Conservation (phyloP, 2,888 invertebrate genomes). For the Philhelius pedissequus region DNA sequence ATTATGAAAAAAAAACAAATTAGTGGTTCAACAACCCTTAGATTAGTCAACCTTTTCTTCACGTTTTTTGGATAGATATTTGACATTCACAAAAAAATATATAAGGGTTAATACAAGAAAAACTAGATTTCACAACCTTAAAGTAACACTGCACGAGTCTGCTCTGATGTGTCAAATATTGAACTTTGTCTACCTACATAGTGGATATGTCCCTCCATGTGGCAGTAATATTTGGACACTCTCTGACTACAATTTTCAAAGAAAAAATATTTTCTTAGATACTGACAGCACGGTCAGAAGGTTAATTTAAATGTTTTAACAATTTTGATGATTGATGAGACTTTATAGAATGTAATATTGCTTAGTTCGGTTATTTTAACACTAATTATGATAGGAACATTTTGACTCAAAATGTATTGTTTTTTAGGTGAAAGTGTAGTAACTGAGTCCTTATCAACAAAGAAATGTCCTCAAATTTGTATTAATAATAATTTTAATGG, state of each 20-base stretch:
- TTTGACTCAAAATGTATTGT: background rate
- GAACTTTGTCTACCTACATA: constrained; percentile 25
- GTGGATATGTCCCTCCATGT: constrained; percentile 1
- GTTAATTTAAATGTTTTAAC: constrained; percentile 33
- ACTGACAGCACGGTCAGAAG: constrained; percentile 21
- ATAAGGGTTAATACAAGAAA: background rate
- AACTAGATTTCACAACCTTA: background rate
- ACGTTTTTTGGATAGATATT: background rate
- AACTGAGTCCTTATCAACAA: no score
- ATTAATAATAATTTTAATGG: no score
- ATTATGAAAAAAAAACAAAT: background rate
- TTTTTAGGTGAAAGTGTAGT: no score
- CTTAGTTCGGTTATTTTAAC: background rate
- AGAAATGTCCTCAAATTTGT: no score
- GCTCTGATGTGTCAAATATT: constrained; percentile 34
- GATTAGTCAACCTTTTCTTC: background rate
- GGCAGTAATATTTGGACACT: constrained; percentile 56
- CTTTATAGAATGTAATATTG: background rate
- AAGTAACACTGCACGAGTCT: constrained; percentile 5
- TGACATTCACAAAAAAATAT: background rate
- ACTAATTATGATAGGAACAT: background rate
- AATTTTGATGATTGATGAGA: constrained; percentile 51
- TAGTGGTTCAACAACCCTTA: constrained; percentile 2
- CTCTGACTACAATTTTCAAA: background rate
- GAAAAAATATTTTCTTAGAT: constrained; percentile 22